Evolutionary conservation across 2,888 invertebrate genomes (phyloP).

Genomic region (Drosophila differens): DNA sequence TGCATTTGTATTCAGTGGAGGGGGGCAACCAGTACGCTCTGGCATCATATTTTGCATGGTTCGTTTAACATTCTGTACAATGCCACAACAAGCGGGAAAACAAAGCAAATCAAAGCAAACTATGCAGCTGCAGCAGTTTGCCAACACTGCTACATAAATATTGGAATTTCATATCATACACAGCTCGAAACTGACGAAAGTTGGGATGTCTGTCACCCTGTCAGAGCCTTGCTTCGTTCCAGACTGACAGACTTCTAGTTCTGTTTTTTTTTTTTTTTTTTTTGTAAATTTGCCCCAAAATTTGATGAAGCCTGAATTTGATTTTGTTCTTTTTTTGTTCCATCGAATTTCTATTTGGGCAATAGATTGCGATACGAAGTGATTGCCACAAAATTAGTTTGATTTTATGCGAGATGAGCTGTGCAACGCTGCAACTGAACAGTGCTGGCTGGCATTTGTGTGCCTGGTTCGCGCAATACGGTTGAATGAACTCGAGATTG

Average conservation of each 20-base stretch:
- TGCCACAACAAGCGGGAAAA: slow-evolving; percentile 53
- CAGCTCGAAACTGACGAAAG: slow-evolving; percentile 20
- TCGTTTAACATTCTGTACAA: slow-evolving; percentile 78
- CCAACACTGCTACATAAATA: slow-evolving; percentile 3
- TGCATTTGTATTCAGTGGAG: slow-evolving; percentile 3
- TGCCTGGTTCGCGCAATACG: neutral
- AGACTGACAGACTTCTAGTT: neutral
- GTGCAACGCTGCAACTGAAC: slow-evolving; percentile 18
- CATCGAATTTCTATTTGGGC: slow-evolving; percentile 35
- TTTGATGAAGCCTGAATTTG: slow-evolving; percentile 68
- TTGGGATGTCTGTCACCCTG: slow-evolving; percentile 13
- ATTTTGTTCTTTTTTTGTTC: slow-evolving; percentile 34
- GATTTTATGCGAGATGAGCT: slow-evolving; percentile 13
- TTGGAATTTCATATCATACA: slow-evolving; percentile 39
- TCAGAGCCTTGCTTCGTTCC: slow-evolving; percentile 5
- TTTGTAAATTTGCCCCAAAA: slow-evolving; percentile 46
- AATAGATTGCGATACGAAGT: slow-evolving; percentile 8
- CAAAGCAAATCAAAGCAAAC: slow-evolving; percentile 37
- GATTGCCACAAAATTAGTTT: slow-evolving; percentile 32
- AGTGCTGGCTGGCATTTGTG: slow-evolving; percentile 30
- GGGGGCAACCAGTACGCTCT: slow-evolving; percentile 17
- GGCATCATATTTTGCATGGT: slow-evolving; percentile 78
- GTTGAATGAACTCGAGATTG: neutral
- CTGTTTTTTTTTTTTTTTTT: slow-evolving; percentile 7
- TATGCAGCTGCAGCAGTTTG: slow-evolving; percentile 46